Evolutionary conservation across 2,113 vertebrate genomes (phyloP), one percentile per base, ranked within the genome.

Genomic region (Oreotrochilus melanogaster): DNA sequence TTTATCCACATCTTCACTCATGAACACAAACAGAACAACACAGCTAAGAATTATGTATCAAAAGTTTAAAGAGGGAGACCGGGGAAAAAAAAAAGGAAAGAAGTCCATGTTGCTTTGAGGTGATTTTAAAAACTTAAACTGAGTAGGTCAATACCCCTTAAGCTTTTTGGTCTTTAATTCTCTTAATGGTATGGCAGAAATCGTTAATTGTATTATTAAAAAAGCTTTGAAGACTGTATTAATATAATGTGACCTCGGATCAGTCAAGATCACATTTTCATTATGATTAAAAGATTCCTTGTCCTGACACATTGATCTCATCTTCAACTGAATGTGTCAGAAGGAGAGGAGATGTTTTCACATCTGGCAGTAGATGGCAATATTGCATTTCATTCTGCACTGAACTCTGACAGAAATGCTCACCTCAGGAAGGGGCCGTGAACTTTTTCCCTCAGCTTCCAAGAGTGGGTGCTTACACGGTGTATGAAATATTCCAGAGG

Each of bases 351-450:
- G 72, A 5, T 60, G 22, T 22, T 60, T 37, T 10, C 4, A 10
- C 0, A 0, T 1, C 10, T 0, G 54, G 62, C 98, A 71, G 88
- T 94, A 97, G 98, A 96, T 97, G 98, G 97, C 88, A 96, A 78
- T 97, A 95, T 97, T 98, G 98, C 92, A 86, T 97, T 97, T 96
- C 27, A 3, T 91, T 95, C 92, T 33, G 69, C 73, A n/a, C 13
- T 9, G 4, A 19, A 17, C 11, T 28, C 53, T 24, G 35, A 33
- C 10, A 0, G 7, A 76, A 79, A 58, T 14, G 78, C 92, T 97
- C 92, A 95, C 94, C 95, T 96, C 76, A 58, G 75, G 71, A 73
- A 87, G 61, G 57, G 95, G 94, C 92, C 69, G 0, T 96, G 96
- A 97, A 96, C 96, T 96, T 96, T 95, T 92, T 62, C 96, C 88